Evolutionary conservation across 2,797 vertebrate species (phyloP).

Genomic region (Anas bahamensis): DNA sequence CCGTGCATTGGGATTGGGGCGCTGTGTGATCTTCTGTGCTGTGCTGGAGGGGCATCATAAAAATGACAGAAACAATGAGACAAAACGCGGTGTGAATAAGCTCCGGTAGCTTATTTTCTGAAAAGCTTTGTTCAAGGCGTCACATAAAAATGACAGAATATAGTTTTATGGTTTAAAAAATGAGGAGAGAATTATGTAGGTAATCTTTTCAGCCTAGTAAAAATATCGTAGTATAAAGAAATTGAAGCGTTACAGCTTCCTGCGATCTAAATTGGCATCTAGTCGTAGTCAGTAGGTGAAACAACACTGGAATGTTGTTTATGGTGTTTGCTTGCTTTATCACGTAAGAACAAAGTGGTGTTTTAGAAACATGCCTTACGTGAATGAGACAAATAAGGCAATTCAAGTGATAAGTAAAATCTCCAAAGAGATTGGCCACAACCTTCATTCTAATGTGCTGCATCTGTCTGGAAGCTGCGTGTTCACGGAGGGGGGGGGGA

Average conservation of each 20-base stretch:
- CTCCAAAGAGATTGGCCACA: not conserved
- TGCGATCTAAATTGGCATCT: conserved; percentile 66
- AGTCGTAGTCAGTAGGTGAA: conserved; percentile 48
- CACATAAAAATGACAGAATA: conserved; percentile 47
- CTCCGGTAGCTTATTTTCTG: not conserved
- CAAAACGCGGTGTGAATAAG: not conserved
- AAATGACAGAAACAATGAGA: conserved; percentile 10
- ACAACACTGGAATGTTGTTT: conserved; percentile 34
- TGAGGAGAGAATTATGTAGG: conserved; percentile 41
- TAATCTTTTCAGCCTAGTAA: conserved; percentile 54
- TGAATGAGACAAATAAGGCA: conserved; percentile 34
- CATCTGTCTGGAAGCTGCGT: not conserved
- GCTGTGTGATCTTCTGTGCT: not conserved
- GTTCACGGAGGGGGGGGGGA: not conserved
- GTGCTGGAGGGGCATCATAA: conserved; percentile 4
- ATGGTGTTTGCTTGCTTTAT: conserved; percentile 37
- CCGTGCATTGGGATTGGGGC: not conserved
- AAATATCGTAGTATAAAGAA: conserved; percentile 35
- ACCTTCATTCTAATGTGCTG: not conserved
- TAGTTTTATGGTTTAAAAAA: conserved; percentile 46
- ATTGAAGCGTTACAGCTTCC: conserved; percentile 41
- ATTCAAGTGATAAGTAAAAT: conserved; percentile 23
- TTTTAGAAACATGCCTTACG: conserved; percentile 53
- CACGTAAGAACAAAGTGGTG: conserved; percentile 35
- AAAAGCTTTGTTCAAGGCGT: conserved; percentile 36